Evolutionary conservation across 2,888 invertebrate species (phyloP).

Genomic region (Nesidiocoris tenuis): DNA sequence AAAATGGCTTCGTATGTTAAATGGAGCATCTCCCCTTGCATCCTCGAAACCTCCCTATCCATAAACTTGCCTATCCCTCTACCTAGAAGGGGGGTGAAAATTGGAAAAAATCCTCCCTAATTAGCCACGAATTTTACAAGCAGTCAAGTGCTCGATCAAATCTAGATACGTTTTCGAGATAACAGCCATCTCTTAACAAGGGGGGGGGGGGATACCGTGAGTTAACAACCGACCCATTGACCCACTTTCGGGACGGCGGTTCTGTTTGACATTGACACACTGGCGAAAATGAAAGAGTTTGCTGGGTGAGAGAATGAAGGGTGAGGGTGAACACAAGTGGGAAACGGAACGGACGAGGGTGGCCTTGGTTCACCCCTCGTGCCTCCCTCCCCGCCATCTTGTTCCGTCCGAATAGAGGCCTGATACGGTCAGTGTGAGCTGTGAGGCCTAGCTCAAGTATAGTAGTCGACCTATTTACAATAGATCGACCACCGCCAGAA

Average conservation of each 20-base stretch:
- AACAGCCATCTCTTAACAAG: not conserved
- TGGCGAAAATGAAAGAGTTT: conserved; percentile 22
- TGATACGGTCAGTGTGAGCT: not conserved
- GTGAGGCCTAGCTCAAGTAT: not conserved
- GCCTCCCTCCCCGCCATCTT: not conserved
- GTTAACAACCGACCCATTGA: conserved; percentile 38
- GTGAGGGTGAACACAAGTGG: not conserved
- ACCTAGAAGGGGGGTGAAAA: too few species aligned
- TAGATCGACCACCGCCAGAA: too few species aligned
- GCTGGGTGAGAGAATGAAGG: not conserved
- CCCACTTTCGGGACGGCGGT: conserved; percentile 14
- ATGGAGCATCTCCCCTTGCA: too few species aligned
- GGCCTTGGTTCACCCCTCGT: not conserved
- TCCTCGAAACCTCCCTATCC: too few species aligned
- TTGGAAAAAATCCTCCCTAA: too few species aligned
- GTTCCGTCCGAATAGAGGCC: not conserved
- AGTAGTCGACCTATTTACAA: not conserved
- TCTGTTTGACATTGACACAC: conserved; percentile 38
- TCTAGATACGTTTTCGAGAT: not conserved
- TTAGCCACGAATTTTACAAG: too few species aligned
- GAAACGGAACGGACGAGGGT: not conserved
- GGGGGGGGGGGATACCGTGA: conserved; percentile 18
- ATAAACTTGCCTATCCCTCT: too few species aligned
- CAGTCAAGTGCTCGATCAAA: not conserved
- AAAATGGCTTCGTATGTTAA: too few species aligned